These are phyloP conservation scores for Corythornis cristatus DNA, from an alignment of 2,113 vertebrate species.

Conservation along the genomic window DNA sequence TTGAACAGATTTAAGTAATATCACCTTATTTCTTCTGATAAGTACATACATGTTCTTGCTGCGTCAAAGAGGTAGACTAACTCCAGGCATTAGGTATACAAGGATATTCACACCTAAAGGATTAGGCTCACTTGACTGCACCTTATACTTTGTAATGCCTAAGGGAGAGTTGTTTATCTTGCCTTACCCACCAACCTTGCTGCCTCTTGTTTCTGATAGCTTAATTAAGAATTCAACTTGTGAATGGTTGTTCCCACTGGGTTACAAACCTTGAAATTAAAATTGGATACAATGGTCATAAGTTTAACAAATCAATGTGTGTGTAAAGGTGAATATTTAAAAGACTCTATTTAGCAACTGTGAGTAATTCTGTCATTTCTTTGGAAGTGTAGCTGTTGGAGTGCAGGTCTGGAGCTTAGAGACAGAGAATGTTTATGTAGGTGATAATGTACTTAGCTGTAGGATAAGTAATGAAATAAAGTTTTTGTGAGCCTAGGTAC, in stretches of 20 bases:
- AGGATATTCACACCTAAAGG: slow-evolving; percentile 65
- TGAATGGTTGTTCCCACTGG: slow-evolving; percentile 52
- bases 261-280: slow-evolving; percentile 71
- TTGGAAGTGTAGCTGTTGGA: background rate
- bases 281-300: slow-evolving; percentile 40
- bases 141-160: slow-evolving; percentile 39
- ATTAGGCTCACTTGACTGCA: slow-evolving; percentile 69
- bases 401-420: background rate
- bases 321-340: slow-evolving; percentile 41
- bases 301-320: slow-evolving; percentile 29
- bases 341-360: background rate
- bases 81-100: slow-evolving; percentile 11
- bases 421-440: background rate
- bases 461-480: background rate
- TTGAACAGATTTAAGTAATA: background rate
- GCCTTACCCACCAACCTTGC: slow-evolving; percentile 26
- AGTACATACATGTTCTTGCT: slow-evolving; percentile 23
- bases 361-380: background rate
- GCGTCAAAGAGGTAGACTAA: background rate
- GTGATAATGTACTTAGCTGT: background rate
- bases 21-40: slow-evolving; percentile 19
- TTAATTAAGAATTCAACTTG: slow-evolving; percentile 65
- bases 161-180: slow-evolving; percentile 61
- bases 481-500: background rate
- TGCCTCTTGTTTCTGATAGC: slow-evolving; percentile 66